Base-by-base conservation (phyloP, 1,140 invertebrate genomes). In the Phymorhynchus buccinoides region DNA sequence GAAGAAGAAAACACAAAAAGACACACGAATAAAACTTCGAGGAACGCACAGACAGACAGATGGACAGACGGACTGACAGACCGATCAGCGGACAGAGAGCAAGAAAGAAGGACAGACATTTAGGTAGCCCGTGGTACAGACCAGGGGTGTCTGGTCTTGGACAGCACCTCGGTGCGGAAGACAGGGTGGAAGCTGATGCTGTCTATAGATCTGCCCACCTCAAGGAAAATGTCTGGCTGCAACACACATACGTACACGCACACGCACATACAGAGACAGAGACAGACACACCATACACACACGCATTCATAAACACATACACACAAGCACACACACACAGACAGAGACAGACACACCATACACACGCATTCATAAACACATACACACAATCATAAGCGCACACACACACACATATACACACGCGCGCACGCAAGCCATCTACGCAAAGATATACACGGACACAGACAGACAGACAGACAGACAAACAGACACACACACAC, bases 71-170 rank as follows among this genome's bases (percentile, higher is more conserved):
- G 6, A 71, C 35, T 1, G 6, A 35, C 68, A 71, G 4, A 37
- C 35, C 48, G 22, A 7, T 12, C 48, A 52, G 48, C 48, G 22
- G 9, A 22, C 9, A 52, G 22, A 52, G 30, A 6, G 27, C 4
- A 16, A 42, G 9, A 75, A 35, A 41, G 37, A 39, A n/a, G 37
- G 14, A 35, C 22, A 37, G 16, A 9, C 32, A 75, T 16, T 0
- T 16, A 75, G 3, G 14, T 9, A 35, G 35, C 7, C 30, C 32
- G 27, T 16, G 32, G 14, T 18, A 56, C 68, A 30, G 78, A 89
- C 88, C 87, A 87, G 18, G 88, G 88, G 66, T 82, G 80, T 35
- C 85, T 87, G 12, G 88, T 83, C 73, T 89, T 89, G 62, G 83
- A 32, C 12, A 83, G 68, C n/a, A 85, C 84, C 80, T 89, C 88